Evolutionary conservation across 2,113 vertebrate genomes (phyloP), one percentile per base, ranked within the genome.

Genomic region (Hemichromis elongatus): DNA sequence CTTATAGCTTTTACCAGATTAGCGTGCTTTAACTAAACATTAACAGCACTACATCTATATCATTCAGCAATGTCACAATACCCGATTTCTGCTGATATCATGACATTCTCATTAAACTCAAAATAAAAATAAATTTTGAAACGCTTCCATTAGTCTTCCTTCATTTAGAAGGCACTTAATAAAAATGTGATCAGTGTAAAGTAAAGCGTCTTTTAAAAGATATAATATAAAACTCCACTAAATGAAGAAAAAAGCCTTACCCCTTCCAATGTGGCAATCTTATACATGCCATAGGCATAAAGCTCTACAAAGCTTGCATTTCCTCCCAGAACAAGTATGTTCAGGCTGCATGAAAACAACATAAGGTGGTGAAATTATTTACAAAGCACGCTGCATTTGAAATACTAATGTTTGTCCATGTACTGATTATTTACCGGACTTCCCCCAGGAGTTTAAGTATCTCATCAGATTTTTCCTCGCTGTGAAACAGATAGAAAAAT

Each of bases 401-500:
- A 11, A 52, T 52, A 75, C 42, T 1, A 33, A 28, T 6, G 6
- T 52, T 75, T 75, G 45, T 5, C 18, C 68, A 14, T 30, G 7
- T 12, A 24, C 37, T 61, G 6, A 4, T 53, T 21, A 11, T 21
- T 96, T 96, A 99, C 98, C 98, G 98, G 88, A 97, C 97, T 81
- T 99, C 98, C 89, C 98, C 99, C 82, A 99, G 94, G 54, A 99
- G 98, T 90, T 99, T 99, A 94, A 98, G 97, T 85, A 99, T 98
- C 93, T 99, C 98, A 92, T 99, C 98, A 37, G 98, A 99, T 86
- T 99, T 99, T 94, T 99, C 99, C 93, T 99, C 98, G 95, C 99
- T 99, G 95, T 81, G 94, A 97, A 81, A 86, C 21, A 90, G 79
- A 95, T 30, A 52, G 11, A 82, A 5, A 14, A 85, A 61, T 6